Percentiles rank a stretch among this genome's conserved stretches.
phyloP scores from a whole-genome alignment of 2,113 vertebrate species.

The Sciurus niger region DNA sequence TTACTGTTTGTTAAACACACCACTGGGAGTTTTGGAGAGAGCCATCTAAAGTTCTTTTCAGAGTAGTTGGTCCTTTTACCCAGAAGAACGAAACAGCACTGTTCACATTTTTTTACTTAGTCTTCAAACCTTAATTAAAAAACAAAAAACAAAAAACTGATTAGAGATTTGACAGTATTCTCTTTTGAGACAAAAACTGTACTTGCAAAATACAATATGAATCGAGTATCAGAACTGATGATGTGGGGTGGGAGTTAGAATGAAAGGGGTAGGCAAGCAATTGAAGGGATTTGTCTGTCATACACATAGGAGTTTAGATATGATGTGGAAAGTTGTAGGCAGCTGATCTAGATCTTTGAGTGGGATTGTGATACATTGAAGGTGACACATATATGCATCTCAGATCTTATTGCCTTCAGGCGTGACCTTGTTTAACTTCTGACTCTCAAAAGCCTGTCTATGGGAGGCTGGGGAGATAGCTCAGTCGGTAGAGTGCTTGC shows the following conservation, averaged over 20 bases:
- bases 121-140: neutral
- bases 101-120: too few species aligned
- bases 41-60: too few species aligned
- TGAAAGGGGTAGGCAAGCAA: neutral
- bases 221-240: neutral
- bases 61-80: too few species aligned
- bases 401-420: neutral
- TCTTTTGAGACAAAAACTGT: conserved; percentile 16
- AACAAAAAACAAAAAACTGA: neutral
- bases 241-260: neutral
- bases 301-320: neutral
- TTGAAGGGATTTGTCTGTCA: neutral
- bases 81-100: too few species aligned
- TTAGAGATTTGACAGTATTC: neutral
- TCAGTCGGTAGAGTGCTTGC: too few species aligned
- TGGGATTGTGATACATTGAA: neutral
- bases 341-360: neutral
- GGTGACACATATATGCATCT: neutral
- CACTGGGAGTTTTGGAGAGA: too few species aligned
- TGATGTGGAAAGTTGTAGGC: neutral
- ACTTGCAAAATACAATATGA: neutral
- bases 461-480: too few species aligned
- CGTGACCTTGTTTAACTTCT: neutral
- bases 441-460: neutral
- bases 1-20: too few species aligned